phyloP scores from a whole-genome alignment of 1,140 invertebrate genomes.

The Calycopis cecrops region DNA sequence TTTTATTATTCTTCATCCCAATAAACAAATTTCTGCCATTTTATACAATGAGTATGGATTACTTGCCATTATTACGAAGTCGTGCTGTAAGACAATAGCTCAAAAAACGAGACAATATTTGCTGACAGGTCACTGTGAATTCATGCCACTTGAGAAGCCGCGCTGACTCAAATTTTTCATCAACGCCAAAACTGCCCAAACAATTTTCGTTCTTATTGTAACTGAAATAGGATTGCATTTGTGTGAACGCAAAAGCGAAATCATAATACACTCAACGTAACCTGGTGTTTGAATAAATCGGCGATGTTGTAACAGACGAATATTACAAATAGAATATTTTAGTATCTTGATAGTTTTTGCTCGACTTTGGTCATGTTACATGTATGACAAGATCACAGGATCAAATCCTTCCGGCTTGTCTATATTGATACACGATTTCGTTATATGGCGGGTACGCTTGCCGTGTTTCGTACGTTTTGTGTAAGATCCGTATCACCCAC shows the following conservation, averaged over 20 bases:
- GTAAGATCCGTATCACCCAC: no score
- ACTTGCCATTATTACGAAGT: background rate
- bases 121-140: conserved; percentile 11
- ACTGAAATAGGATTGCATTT: conserved; percentile 36
- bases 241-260: conserved; percentile 30
- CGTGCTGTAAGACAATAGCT: conserved; percentile 10
- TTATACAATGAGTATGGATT: no score
- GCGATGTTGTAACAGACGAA: conserved; percentile 41
- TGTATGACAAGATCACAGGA: no score
- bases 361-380: no score
- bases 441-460: no score
- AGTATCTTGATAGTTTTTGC: conserved; percentile 12
- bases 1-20: no score
- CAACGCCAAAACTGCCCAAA: conserved; percentile 36
- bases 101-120: conserved; percentile 12
- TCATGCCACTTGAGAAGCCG: conserved; percentile 13
- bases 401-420: no score
- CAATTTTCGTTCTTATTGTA: conserved; percentile 25
- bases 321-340: conserved; percentile 52
- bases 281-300: conserved; percentile 53
- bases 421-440: no score
- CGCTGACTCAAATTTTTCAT: conserved; percentile 55
- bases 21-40: no score
- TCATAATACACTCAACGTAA: conserved; percentile 43
- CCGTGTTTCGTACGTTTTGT: no score